Evolutionary conservation across 2,797 vertebrate genomes (phyloP), one percentile per base, ranked within the genome.

Genomic region (Steatocranus sp.): DNA sequence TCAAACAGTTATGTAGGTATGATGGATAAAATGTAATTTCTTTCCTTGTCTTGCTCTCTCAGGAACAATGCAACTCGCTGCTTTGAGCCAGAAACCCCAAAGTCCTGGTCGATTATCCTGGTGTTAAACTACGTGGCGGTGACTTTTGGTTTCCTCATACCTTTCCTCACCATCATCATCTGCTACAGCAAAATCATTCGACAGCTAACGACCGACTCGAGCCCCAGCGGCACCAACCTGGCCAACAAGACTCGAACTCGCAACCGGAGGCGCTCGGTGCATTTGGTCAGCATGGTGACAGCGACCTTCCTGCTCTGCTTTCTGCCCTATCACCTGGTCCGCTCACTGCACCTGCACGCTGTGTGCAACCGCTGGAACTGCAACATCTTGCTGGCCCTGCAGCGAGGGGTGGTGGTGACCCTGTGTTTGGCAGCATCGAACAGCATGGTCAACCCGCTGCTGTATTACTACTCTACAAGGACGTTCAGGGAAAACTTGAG

Each of bases 241-340:
- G 5, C 30, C 38, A 2, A 6, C 53, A 6, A 1, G 3, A 8
- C 11, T 1, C 75, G 4, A 1, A 14, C 2, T 0, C 20, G 0
- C 11, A 63, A 6, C 15, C 79, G 80, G 1, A 51, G 4, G 3
- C 91, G 89, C 17, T 82, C 95, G 0, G 25, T 95, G 49, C 78
- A 68, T 38, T 81, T 96, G 75, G 86, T 96, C 4, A 15, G 78
- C 27, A 82, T 93, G 76, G 94, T 96, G 27, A 89, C 92, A 0
- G 86, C 11, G 3, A 95, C 93, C 32, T 96, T 96, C 83, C 90
- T 96, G 78, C 20, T 96, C 14, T 96, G 95, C 83, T 96, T 96
- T 3, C 81, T 95, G 82, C 96, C 96, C 8, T 96, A 96, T 32
- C 96, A 96, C 74, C 7, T 94, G 50, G 17, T 86, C 0, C 90